Conservation (phyloP, 2,888 invertebrate species). For the Rhodophaea formosa region DNA sequence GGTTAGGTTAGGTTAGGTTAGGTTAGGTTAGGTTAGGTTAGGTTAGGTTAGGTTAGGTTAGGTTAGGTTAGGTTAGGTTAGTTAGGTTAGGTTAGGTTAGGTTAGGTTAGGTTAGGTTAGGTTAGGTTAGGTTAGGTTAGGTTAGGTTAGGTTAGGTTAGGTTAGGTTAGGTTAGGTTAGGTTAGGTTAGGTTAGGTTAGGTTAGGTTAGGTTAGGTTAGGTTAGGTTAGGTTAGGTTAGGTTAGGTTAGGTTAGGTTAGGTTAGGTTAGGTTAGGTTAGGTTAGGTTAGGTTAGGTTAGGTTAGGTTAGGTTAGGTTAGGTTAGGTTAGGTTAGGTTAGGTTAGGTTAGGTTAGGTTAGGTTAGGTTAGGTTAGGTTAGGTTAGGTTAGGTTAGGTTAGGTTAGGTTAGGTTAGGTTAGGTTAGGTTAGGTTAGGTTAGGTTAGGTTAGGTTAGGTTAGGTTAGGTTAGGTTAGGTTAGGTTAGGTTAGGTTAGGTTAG, state of each 20-base stretch:
- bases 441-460: conserved; percentile 1
- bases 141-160: conserved; percentile 1
- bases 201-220: conserved; percentile 1
- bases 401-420: conserved; percentile 1
- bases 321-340: conserved; percentile 1
- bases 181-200: conserved; percentile 1
- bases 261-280: conserved; percentile 1
- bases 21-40: conserved; percentile 1
- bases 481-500: conserved; percentile 1
- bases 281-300: conserved; percentile 1
- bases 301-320: conserved; percentile 1
- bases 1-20: conserved; percentile 1
- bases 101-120: conserved; percentile 1
- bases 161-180: conserved; percentile 1
- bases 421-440: conserved; percentile 1
- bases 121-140: conserved; percentile 1
- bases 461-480: conserved; percentile 1
- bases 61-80: conserved; percentile 1
- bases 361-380: conserved; percentile 1
- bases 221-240: conserved; percentile 1
- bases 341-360: conserved; percentile 1
- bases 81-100: conserved; percentile 1
- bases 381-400: conserved; percentile 1
- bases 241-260: conserved; percentile 1
- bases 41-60: conserved; percentile 1